A percentile compares a stretch with the other conserved stretches of the same genome.
Conservation (phyloP, 2,888 invertebrate genomes). For the Rambutsinella grinnellia region DNA sequence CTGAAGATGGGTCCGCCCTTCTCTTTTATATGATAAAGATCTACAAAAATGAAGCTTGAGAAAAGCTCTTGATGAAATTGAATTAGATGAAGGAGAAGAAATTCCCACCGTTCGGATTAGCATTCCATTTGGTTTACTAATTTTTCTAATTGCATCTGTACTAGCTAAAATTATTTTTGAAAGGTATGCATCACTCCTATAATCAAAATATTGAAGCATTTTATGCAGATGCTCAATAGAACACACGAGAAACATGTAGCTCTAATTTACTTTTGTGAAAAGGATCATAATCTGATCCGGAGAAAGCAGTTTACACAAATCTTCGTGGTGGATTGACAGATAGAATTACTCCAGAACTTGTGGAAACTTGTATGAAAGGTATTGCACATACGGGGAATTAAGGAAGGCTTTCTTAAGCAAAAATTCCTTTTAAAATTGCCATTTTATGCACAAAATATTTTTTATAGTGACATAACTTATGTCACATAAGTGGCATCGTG, state of each 20-base stretch:
- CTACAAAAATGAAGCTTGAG: conserved; percentile 19
- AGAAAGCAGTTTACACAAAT: conserved; percentile 10
- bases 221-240: conserved; percentile 1
- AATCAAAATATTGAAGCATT: conserved; percentile 24
- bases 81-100: conserved; percentile 30
- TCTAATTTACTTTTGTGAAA: conserved; percentile 16
- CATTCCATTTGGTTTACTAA: conserved; percentile 24
- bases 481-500: conserved; percentile 6
- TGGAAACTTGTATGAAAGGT: conserved; percentile 2
- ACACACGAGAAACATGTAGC: conserved; percentile 16
- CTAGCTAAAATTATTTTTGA: neutral
- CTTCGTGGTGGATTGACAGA: conserved; percentile 23
- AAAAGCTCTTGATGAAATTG: conserved; percentile 6
- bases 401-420: too few species aligned
- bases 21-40: conserved; percentile 41
- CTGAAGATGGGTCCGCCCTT: conserved; percentile 2
- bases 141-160: conserved; percentile 11
- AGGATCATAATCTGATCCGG: conserved; percentile 21
- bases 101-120: conserved; percentile 21
- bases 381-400: too few species aligned
- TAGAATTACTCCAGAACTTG: neutral
- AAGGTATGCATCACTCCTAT: conserved; percentile 36
- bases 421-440: too few species aligned
- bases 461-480: too few species aligned
- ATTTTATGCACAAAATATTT: too few species aligned